Percentiles rank a stretch among this genome's conserved stretches.
These are phyloP conservation scores for Cryptocephalus primarius DNA, from an alignment of 2,888 invertebrate species.

Conservation along the genomic window DNA sequence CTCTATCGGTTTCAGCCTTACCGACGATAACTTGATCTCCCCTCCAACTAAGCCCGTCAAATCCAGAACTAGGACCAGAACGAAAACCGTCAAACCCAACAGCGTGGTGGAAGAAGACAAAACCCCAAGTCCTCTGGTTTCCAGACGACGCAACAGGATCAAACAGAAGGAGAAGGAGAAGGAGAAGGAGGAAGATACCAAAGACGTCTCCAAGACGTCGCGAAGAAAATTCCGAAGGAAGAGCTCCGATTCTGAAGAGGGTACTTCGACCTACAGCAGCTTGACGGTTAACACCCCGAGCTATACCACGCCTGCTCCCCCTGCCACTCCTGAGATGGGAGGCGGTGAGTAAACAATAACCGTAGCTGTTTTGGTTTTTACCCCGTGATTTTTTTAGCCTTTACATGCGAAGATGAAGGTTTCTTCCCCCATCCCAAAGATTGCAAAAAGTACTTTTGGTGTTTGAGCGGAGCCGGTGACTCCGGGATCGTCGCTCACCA, in stretches of 20 bases:
- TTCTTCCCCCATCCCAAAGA: constrained; percentile 86
- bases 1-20: constrained; percentile 20
- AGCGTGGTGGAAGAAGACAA: background rate
- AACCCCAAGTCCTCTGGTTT: background rate
- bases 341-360: constrained; percentile 45
- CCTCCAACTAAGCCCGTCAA: constrained; percentile 31
- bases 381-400: constrained; percentile 48
- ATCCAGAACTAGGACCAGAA: constrained; percentile 22
- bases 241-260: constrained; percentile 35
- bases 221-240: constrained; percentile 14
- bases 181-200: constrained; percentile 14
- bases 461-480: constrained; percentile 79
- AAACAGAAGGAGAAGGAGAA: constrained; percentile 17
- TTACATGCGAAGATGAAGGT: constrained; percentile 87
- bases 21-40: constrained; percentile 32
- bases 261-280: constrained; percentile 40
- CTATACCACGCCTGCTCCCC: constrained; percentile 66
- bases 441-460: constrained; percentile 94
- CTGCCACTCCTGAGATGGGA: constrained; percentile 83
- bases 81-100: constrained; percentile 17
- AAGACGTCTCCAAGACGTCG: constrained; percentile 6
- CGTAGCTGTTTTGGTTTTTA: background rate
- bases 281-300: constrained; percentile 33
- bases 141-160: constrained; percentile 1
- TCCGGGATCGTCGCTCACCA: constrained; percentile 84